Evolutionary conservation across 2,888 invertebrate species (phyloP).

Genomic region (Eupithecia subfuscata): DNA sequence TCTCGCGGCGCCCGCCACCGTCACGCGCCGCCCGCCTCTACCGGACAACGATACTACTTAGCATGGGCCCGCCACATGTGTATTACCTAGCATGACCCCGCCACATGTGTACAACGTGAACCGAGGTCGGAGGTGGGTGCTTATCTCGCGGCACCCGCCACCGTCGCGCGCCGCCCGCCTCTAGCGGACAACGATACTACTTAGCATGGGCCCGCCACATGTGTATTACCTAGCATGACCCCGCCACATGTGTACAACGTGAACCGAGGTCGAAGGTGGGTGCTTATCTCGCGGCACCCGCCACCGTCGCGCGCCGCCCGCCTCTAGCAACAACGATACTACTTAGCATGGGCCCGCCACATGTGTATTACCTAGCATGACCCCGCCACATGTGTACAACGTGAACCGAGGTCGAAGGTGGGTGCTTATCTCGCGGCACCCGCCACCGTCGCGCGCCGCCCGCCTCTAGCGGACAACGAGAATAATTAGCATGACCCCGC

Average conservation of each 20-base stretch:
- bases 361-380: neutral
- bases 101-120: neutral
- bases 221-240: neutral
- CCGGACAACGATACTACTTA: constrained; percentile 45
- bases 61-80: neutral
- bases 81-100: neutral
- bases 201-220: neutral
- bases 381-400: neutral
- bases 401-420: constrained; percentile 66
- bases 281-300: constrained; percentile 74
- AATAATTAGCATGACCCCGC: neutral
- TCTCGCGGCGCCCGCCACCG: constrained; percentile 67
- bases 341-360: neutral
- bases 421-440: constrained; percentile 76
- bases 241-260: neutral
- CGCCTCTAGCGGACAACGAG: constrained; percentile 66
- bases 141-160: constrained; percentile 73
- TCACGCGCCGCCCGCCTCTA: constrained; percentile 75
- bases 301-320: constrained; percentile 72
- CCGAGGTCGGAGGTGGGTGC: constrained; percentile 51
- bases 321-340: constrained; percentile 61
- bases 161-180: constrained; percentile 72
- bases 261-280: constrained; percentile 69
- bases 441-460: constrained; percentile 70
- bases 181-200: constrained; percentile 54